phyloP scores from a whole-genome alignment of 2,888 invertebrate species.

The Notocelia uddmanniana region DNA sequence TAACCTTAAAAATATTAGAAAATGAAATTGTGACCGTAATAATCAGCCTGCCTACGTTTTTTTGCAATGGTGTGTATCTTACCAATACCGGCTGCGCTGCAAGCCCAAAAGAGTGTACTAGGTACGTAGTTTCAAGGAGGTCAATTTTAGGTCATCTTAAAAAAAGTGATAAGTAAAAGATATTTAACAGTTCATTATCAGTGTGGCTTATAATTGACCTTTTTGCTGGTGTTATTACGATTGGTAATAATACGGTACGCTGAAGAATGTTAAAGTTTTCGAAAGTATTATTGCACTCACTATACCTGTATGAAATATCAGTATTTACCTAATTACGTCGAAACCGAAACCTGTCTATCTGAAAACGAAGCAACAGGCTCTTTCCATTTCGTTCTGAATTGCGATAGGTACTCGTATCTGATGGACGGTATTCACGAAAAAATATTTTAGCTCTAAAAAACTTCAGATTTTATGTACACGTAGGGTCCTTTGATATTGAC shows the following conservation, averaged over 20 bases:
- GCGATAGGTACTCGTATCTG: too few relatives aligned
- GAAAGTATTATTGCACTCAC: too few relatives aligned
- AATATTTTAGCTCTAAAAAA: too few relatives aligned
- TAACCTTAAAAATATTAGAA: too few relatives aligned
- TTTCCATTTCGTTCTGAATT: too few relatives aligned
- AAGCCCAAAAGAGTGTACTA: slow-evolving; percentile 19
- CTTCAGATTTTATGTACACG: too few relatives aligned
- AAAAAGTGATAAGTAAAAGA: slow-evolving; percentile 29
- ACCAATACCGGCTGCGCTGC: slow-evolving; percentile 2
- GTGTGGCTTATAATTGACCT: slow-evolving; percentile 7
- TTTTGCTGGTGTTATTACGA: slow-evolving; percentile 17
- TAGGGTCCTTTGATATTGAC: too few relatives aligned
- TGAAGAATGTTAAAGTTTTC: not conserved
- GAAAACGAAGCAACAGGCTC: too few relatives aligned
- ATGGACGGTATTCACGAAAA: too few relatives aligned
- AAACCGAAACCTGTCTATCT: too few relatives aligned
- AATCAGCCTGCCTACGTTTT: not conserved
- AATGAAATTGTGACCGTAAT: not conserved
- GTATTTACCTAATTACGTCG: too few relatives aligned
- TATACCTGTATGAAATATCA: too few relatives aligned
- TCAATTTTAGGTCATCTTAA: slow-evolving; percentile 32
- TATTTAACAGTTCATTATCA: slow-evolving; percentile 28
- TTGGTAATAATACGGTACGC: slow-evolving; percentile 4
- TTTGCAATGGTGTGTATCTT: slow-evolving; percentile 13
- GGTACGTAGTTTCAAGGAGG: slow-evolving; percentile 29